These are phyloP conservation scores for Hyla sarda DNA, from an alignment of 2,113 vertebrate genomes.

Conservation along the genomic window DNA sequence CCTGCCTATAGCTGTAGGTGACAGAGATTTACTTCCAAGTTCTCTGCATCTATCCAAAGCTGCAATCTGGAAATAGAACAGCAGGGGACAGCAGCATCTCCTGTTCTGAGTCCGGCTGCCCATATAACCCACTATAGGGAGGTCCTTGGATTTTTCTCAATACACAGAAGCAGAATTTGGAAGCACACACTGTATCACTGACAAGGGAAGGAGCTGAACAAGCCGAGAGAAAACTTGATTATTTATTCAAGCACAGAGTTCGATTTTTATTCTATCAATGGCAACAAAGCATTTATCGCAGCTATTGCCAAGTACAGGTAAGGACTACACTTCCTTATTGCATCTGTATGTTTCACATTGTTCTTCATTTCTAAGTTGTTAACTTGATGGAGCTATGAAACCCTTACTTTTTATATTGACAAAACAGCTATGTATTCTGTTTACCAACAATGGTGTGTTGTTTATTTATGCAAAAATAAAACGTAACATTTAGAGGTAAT, in stretches of 20 bases:
- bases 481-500: no score
- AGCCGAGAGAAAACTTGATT: background rate
- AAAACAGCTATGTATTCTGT: background rate
- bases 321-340: background rate
- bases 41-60: background rate
- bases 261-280: background rate
- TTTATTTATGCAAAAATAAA: background rate
- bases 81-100: conserved; percentile 27
- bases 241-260: background rate
- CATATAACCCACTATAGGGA: conserved; percentile 17
- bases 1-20: background rate
- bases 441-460: background rate
- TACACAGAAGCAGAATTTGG: conserved; percentile 30
- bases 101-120: background rate
- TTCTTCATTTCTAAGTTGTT: background rate
- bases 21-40: background rate
- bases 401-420: background rate
- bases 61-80: conserved; percentile 17
- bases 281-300: background rate
- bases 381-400: background rate
- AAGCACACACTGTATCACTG: conserved; percentile 31
- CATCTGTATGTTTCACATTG: background rate
- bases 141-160: conserved; percentile 39
- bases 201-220: conserved; percentile 1
- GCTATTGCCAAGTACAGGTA: conserved; percentile 5